phyloP scores from a whole-genome alignment of 2,888 invertebrate species.

The Thysanoteuthis rhombus region DNA sequence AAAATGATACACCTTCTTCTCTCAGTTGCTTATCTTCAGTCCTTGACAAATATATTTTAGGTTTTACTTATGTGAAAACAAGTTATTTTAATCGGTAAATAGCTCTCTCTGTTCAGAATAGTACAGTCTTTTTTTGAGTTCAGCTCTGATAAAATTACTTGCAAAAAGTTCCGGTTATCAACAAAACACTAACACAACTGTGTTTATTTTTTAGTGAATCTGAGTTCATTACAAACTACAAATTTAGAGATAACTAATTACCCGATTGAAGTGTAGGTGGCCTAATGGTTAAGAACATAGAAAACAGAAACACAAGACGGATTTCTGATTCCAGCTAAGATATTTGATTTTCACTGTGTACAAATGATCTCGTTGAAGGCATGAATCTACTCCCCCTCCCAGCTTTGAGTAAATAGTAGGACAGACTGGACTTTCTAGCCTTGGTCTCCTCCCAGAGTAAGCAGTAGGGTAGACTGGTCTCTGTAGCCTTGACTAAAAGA shows the following conservation, averaged over 20 bases:
- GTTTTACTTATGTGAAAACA: background rate
- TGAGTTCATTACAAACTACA: background rate
- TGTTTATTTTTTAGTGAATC: background rate
- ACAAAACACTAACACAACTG: background rate
- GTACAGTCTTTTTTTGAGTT: background rate
- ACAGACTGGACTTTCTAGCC: no score
- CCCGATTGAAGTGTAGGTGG: no score
- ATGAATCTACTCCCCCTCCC: no score
- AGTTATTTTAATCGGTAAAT: background rate
- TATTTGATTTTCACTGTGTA: no score
- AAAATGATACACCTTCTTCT: background rate
- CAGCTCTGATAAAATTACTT: background rate
- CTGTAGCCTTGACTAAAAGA: no score
- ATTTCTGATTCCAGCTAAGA: no score
- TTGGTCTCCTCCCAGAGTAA: no score
- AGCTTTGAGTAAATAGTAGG: no score
- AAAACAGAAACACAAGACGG: no score
- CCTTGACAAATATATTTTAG: background rate
- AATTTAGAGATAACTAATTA: background rate
- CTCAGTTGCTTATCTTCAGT: background rate
- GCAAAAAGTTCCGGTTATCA: background rate
- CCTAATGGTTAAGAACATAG: no score
- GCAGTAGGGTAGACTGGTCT: no score
- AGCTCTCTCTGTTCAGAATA: background rate
- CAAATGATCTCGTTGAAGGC: no score